phyloP scores from a whole-genome alignment of 2,113 vertebrate genomes.

The Poicephalus gulielmi region DNA sequence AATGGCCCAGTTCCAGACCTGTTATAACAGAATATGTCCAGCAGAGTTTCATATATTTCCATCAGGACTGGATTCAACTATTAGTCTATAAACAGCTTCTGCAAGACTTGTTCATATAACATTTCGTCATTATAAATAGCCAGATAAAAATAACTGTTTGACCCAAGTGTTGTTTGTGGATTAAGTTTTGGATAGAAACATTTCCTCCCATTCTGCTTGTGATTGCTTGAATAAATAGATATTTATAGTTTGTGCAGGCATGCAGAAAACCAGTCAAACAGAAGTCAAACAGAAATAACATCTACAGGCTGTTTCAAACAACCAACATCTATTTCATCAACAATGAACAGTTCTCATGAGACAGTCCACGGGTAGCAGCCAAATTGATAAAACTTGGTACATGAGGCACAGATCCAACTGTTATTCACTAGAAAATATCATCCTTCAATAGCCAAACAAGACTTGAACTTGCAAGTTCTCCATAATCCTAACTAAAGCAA shows the following conservation, averaged over 20 bases:
- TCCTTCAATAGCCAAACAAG: background rate
- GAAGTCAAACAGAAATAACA: conserved; percentile 31
- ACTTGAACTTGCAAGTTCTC: background rate
- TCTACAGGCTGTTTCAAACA: background rate
- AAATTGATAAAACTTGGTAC: background rate
- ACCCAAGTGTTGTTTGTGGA: background rate
- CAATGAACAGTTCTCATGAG: background rate
- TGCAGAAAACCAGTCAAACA: conserved; percentile 6
- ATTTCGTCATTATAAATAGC: background rate
- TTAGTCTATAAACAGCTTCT: background rate
- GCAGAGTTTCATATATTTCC: background rate
- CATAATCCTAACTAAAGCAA: background rate
- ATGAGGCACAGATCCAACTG: background rate
- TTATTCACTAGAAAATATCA: background rate
- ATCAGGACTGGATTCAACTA: background rate
- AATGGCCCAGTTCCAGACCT: background rate
- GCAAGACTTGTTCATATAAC: background rate
- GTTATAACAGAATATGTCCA: background rate
- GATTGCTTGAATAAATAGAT: conserved; percentile 1
- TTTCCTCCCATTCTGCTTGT: conserved; percentile 9
- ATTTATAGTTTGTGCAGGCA: background rate
- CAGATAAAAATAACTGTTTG: conserved; percentile 18
- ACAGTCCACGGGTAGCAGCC: background rate
- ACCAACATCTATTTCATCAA: background rate
- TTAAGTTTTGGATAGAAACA: conserved; percentile 1